Percentiles rank a stretch among this genome's conserved stretches.
These are phyloP conservation scores for Podarcis siculus DNA, from an alignment of 2,797 vertebrate genomes.

Conservation along the genomic window DNA sequence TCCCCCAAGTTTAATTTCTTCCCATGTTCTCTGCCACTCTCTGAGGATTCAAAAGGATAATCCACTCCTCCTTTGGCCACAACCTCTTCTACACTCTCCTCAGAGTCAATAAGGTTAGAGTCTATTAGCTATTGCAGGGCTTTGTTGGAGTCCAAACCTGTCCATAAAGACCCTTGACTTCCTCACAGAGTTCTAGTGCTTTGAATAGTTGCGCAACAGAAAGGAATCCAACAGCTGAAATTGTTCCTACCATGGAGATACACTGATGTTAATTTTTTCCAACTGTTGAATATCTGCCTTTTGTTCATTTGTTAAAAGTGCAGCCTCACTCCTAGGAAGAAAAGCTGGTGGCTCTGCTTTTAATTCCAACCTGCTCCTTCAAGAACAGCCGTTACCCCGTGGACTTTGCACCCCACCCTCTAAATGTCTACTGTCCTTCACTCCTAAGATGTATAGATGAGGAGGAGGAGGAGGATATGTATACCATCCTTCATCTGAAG, in stretches of 20 bases:
- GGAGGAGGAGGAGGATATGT: too few species aligned
- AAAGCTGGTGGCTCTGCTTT: neutral
- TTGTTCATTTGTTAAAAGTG: neutral
- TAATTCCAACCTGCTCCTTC: neutral
- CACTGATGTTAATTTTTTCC: neutral
- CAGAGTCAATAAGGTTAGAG: neutral
- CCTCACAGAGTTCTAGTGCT: neutral
- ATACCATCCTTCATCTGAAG: too few species aligned
- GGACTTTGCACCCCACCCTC: neutral
- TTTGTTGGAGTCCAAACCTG: neutral
- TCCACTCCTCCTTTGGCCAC: constrained; percentile 6
- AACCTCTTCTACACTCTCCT: neutral
- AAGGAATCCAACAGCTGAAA: neutral
- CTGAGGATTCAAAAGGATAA: constrained; percentile 6
- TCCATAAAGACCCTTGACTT: neutral
- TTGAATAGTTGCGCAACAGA: neutral
- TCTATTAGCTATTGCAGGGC: neutral
- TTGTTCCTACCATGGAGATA: neutral
- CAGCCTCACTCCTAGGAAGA: neutral
- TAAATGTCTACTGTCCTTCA: neutral
- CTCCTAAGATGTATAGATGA: neutral
- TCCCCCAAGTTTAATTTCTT: constrained; percentile 31
- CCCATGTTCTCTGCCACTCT: neutral
- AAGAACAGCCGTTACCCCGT: neutral
- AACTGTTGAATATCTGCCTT: too few species aligned